A percentile compares a stretch with the other conserved stretches of the same genome.
phyloP scores from a whole-genome alignment of 2,113 vertebrate species.

The Nibea coibor region DNA sequence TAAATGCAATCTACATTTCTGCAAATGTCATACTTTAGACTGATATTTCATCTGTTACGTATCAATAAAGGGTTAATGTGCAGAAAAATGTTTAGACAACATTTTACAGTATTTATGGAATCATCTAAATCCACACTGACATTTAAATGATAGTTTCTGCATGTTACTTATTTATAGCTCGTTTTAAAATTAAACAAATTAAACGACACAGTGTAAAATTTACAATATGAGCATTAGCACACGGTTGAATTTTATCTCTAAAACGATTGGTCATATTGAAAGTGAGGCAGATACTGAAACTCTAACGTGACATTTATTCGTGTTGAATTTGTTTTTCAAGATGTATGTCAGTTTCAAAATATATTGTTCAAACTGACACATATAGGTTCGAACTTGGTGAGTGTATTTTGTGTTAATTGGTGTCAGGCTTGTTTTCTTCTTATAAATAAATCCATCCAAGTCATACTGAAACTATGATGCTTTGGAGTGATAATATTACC shows the following conservation, averaged over 20 bases:
- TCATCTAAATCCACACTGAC: background rate
- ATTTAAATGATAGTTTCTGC: slow-evolving; percentile 24
- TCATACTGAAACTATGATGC: slow-evolving; percentile 98
- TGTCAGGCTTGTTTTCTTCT: slow-evolving; percentile 94
- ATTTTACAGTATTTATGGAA: background rate
- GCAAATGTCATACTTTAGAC: background rate
- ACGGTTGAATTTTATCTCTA: background rate
- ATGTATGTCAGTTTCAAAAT: slow-evolving; percentile 27
- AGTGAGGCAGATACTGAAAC: slow-evolving; percentile 42
- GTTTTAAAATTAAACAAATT: background rate
- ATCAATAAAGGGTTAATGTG: background rate
- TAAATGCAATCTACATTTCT: slow-evolving; percentile 2
- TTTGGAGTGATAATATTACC: slow-evolving; percentile 97
- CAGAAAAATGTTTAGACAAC: background rate
- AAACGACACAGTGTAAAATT: background rate
- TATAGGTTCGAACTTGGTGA: background rate
- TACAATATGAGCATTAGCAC: background rate
- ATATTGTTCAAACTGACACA: background rate
- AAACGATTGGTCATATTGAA: slow-evolving; percentile 33
- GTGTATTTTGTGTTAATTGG: slow-evolving; percentile 75
- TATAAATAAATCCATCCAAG: slow-evolving; percentile 97
- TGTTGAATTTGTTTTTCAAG: slow-evolving; percentile 21
- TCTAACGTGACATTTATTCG: slow-evolving; percentile 23
- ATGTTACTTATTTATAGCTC: background rate
- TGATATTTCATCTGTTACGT: background rate